phyloP scores from a whole-genome alignment of 2,888 invertebrate species.

The Dryobotodes eremita region DNA sequence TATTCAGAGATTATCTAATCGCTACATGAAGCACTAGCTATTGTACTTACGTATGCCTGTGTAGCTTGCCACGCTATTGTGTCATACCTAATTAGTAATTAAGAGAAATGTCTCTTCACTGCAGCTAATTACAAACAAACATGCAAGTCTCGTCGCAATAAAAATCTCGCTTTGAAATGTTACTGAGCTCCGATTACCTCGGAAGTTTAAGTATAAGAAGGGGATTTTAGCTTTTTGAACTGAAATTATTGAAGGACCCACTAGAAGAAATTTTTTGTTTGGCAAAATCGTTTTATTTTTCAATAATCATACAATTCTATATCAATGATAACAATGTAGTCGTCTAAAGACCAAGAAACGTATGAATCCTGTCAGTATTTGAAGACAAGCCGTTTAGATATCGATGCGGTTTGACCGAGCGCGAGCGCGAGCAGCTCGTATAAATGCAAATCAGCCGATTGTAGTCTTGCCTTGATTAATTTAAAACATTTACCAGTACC shows the following conservation, averaged over 20 bases:
- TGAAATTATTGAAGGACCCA: not conserved
- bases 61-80: constrained; percentile 51
- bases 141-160: constrained; percentile 20
- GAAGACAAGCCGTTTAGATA: constrained; percentile 74
- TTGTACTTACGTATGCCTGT: constrained; percentile 43
- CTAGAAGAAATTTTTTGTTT: not conserved
- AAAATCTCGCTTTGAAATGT: constrained; percentile 33
- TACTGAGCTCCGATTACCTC: not conserved
- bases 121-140: constrained; percentile 61
- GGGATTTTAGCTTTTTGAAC: not conserved
- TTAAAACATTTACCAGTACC: constrained; percentile 82
- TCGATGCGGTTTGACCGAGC: constrained; percentile 78
- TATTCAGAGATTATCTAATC: constrained; percentile 76
- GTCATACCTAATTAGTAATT: constrained; percentile 60
- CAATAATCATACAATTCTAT: not conserved
- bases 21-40: constrained; percentile 59
- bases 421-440: constrained; percentile 79
- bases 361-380: constrained; percentile 68
- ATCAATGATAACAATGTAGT: constrained; percentile 1
- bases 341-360: constrained; percentile 46
- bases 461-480: constrained; percentile 83
- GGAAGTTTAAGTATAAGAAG: not conserved
- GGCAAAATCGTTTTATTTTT: not conserved
- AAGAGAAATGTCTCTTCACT: constrained; percentile 56
- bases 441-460: constrained; percentile 86